These are phyloP conservation scores for Mactra quadrangularis DNA, from an alignment of 1,140 invertebrate species.

Conservation along the genomic window DNA sequence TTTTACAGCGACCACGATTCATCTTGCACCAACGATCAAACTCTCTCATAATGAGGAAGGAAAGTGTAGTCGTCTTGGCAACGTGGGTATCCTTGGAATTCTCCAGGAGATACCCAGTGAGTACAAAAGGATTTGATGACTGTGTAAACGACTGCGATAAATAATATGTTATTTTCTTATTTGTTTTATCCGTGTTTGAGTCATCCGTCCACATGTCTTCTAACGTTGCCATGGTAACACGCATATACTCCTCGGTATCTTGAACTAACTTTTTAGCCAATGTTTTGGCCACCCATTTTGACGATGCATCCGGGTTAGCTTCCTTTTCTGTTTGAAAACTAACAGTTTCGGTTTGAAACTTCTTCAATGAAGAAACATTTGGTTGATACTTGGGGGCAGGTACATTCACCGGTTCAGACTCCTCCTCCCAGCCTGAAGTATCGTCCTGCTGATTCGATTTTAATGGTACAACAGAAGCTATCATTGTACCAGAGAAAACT, in stretches of 20 bases:
- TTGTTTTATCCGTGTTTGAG: slow-evolving; percentile 58
- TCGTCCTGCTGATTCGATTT: background rate
- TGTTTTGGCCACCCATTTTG: slow-evolving; percentile 29
- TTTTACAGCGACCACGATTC: slow-evolving; percentile 34
- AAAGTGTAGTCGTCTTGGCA: slow-evolving; percentile 74
- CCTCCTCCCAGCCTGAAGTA: background rate
- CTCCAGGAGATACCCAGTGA: slow-evolving; percentile 69
- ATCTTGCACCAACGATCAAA: slow-evolving; percentile 75
- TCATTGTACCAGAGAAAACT: background rate
- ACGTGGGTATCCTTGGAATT: slow-evolving; percentile 68
- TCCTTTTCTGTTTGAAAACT: background rate
- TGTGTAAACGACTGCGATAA: slow-evolving; percentile 54
- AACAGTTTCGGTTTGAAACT: slow-evolving; percentile 20
- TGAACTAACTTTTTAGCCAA: slow-evolving; percentile 29
- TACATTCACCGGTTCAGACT: background rate
- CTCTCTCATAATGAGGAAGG: slow-evolving; percentile 74
- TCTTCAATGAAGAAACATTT: background rate
- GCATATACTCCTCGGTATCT: slow-evolving; percentile 49
- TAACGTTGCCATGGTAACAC: slow-evolving; percentile 33
- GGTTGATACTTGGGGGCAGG: slow-evolving; percentile 3
- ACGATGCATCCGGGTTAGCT: slow-evolving; percentile 28
- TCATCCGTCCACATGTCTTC: slow-evolving; percentile 62
- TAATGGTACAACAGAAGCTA: background rate
- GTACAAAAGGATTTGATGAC: slow-evolving; percentile 69
- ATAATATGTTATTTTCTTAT: slow-evolving; percentile 49